Conservation (phyloP, 2,888 invertebrate species). For the Hanleya hanleyi region DNA sequence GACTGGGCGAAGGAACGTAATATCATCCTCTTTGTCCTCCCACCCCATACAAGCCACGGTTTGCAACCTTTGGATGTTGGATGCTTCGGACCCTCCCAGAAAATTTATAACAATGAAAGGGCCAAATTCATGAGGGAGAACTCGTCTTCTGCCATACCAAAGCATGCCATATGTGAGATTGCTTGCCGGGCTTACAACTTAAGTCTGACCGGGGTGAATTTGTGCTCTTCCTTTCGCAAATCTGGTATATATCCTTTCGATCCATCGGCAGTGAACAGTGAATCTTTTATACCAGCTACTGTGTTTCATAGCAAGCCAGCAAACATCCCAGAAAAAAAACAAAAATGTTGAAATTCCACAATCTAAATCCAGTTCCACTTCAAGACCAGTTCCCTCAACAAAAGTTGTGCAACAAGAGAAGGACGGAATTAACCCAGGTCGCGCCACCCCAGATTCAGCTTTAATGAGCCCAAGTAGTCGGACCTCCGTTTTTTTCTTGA, state of each 20-base stretch:
- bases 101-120: constrained; percentile 17
- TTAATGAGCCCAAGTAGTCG: no score
- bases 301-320: no score
- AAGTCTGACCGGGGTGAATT: constrained; percentile 26
- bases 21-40: constrained; percentile 46
- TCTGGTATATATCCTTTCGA: constrained; percentile 34
- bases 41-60: constrained; percentile 33
- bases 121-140: constrained; percentile 24
- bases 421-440: no score
- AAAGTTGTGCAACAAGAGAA: no score
- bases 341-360: no score
- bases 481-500: no score
- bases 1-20: constrained; percentile 45
- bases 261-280: no score
- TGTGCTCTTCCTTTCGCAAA: constrained; percentile 25
- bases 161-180: neutral
- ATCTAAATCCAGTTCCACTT: no score
- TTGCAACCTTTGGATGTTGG: constrained; percentile 15
- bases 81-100: constrained; percentile 38
- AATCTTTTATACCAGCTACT: no score
- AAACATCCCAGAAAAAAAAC: no score
- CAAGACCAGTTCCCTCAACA: no score
- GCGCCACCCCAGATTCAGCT: no score
- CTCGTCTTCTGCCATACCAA: constrained; percentile 15
- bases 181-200: constrained; percentile 23